These are phyloP conservation scores for Typhlichthys eigenmanni DNA, from an alignment of 2,797 vertebrate species.

Conservation along the genomic window DNA sequence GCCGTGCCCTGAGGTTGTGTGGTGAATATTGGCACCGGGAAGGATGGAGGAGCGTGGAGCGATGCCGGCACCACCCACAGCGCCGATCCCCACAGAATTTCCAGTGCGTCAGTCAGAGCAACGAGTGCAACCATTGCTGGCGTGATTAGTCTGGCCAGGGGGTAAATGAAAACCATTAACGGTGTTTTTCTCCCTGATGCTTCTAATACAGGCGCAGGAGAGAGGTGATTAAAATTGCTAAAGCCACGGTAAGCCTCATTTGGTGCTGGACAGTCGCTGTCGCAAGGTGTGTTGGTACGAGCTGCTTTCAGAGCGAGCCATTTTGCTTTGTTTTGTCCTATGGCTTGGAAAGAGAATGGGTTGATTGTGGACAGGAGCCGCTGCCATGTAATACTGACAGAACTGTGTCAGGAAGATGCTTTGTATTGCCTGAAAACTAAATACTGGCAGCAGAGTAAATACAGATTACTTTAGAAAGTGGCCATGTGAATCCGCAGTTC, in stretches of 20 bases:
- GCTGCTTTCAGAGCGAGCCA: conserved; percentile 36
- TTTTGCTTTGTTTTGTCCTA: conserved; percentile 60
- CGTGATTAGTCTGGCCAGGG: conserved; percentile 75
- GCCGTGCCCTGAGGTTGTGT: conserved; percentile 25
- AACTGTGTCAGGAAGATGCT: conserved; percentile 23
- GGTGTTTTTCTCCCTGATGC: conserved; percentile 60
- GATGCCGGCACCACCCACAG: conserved; percentile 46
- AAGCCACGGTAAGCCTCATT: conserved; percentile 50
- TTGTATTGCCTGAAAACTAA: conserved; percentile 16
- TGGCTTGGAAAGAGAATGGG: conserved; percentile 53
- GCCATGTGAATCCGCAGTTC: conserved; percentile 21
- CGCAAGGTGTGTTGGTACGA: conserved; percentile 31
- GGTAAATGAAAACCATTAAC: conserved; percentile 81
- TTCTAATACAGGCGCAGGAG: conserved; percentile 63
- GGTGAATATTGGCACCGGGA: conserved; percentile 22
- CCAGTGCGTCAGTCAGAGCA: conserved; percentile 61
- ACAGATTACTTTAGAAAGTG: neutral
- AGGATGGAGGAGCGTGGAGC: conserved; percentile 34
- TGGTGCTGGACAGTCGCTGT: conserved; percentile 55
- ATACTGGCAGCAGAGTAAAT: neutral
- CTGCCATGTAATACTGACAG: conserved; percentile 32
- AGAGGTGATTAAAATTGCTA: conserved; percentile 68
- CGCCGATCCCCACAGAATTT: conserved; percentile 53
- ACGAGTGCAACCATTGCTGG: conserved; percentile 66
- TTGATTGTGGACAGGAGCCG: conserved; percentile 26